A percentile compares a stretch with the other conserved stretches of the same genome.
phyloP scores from a whole-genome alignment of 2,113 vertebrate genomes.

The Nanorana parkeri region DNA sequence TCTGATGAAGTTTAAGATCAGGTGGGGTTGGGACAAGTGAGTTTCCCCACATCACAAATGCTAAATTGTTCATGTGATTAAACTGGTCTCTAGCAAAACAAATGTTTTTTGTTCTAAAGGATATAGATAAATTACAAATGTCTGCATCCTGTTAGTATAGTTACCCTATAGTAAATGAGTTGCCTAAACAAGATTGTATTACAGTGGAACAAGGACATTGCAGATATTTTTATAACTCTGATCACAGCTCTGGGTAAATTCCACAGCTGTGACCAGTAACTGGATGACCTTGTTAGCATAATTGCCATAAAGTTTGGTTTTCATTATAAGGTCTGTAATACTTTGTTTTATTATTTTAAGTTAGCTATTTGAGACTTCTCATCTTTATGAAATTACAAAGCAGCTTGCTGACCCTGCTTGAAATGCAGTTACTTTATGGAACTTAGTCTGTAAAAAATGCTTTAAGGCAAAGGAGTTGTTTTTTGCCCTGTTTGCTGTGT shows the following conservation, averaged over 20 bases:
- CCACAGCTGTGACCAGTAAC: conserved; percentile 61
- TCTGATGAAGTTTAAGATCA: too few species aligned
- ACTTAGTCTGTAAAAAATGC: neutral
- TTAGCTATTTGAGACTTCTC: conserved; percentile 58
- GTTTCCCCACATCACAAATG: too few species aligned
- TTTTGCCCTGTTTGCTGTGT: conserved; percentile 6
- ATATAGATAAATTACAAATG: neutral
- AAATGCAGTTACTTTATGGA: conserved; percentile 1
- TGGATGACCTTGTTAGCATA: conserved; percentile 60
- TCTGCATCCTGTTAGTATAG: neutral
- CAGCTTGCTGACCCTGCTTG: conserved; percentile 57
- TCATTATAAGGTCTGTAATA: conserved; percentile 62
- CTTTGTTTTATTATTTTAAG: conserved; percentile 62
- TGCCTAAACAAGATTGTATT: neutral
- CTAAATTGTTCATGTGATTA: too few species aligned
- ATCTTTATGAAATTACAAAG: conserved; percentile 61
- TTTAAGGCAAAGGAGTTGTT: neutral
- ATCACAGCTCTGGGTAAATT: conserved; percentile 60
- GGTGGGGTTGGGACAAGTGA: too few species aligned
- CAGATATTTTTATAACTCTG: neutral
- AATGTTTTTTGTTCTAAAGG: too few species aligned
- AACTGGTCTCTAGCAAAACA: too few species aligned
- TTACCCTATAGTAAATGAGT: neutral
- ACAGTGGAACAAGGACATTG: neutral
- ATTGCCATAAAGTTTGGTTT: conserved; percentile 67